Percentiles rank a stretch among this genome's conserved stretches.
Evolutionary conservation across 1,140 invertebrate genomes (phyloP).

Genomic region (Euura lappo): DNA sequence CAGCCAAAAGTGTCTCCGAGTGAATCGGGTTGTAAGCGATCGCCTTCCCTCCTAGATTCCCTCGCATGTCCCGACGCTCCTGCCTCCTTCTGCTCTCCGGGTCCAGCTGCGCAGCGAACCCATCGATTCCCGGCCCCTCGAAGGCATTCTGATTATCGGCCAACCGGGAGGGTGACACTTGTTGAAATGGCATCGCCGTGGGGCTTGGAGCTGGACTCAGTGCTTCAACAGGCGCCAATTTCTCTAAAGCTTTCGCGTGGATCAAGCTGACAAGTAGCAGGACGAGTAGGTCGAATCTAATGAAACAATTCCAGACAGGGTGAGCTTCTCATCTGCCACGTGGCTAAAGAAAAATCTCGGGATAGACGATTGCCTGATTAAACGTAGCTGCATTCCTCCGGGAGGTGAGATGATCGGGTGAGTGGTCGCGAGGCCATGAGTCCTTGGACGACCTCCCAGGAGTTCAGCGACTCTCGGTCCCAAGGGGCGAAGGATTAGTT

Average conservation of each 20-base stretch:
- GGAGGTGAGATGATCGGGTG: slow-evolving; percentile 24
- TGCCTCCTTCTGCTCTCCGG: background rate
- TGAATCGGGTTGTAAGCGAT: background rate
- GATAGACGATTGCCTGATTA: slow-evolving; percentile 23
- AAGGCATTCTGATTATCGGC: background rate
- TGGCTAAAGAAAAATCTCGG: background rate
- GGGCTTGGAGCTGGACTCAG: background rate
- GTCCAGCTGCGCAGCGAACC: background rate
- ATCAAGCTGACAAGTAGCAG: slow-evolving; percentile 33
- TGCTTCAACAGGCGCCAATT: background rate
- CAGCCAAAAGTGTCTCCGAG: slow-evolving; percentile 23
- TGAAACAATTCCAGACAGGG: background rate
- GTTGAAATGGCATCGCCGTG: background rate
- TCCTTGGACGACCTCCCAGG: slow-evolving; percentile 13
- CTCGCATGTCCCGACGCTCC: background rate
- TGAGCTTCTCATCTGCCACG: slow-evolving; percentile 7
- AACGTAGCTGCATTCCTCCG: slow-evolving; percentile 39
- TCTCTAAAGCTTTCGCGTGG: slow-evolving; percentile 12
- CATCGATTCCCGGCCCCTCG: background rate
- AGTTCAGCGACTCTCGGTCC: background rate
- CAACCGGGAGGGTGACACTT: background rate
- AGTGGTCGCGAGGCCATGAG: slow-evolving; percentile 30
- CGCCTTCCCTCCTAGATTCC: background rate
- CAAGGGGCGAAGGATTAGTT: background rate
- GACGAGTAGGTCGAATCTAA: slow-evolving; percentile 37